phyloP scores from a whole-genome alignment of 2,888 invertebrate species.

The Apodemia duryi region DNA sequence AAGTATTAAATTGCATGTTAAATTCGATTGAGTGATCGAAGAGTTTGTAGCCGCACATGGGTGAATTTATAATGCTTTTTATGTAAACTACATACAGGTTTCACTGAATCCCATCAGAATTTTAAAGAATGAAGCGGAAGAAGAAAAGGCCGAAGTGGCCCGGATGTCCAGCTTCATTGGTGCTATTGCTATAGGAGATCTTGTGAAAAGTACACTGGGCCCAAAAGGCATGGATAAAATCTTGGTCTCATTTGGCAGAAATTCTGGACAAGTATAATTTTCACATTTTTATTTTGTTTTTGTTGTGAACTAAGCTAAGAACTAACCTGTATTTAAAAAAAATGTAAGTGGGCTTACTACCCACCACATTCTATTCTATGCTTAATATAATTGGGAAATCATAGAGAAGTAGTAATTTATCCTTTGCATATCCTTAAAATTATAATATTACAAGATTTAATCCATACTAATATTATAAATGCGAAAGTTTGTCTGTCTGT shows the following conservation, averaged over 20 bases:
- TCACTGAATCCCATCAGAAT: conserved; percentile 96
- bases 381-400: too few species aligned
- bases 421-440: too few species aligned
- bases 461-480: too few species aligned
- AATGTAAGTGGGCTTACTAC: too few species aligned
- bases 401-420: too few species aligned
- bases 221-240: conserved; percentile 99
- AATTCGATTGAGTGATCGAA: not conserved
- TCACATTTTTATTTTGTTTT: not conserved
- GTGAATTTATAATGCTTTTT: conserved; percentile 26
- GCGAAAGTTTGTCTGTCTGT: too few species aligned
- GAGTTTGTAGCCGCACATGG: conserved; percentile 27
- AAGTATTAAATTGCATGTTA: not conserved
- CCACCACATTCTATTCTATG: too few species aligned
- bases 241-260: conserved; percentile 88
- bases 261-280: conserved; percentile 81
- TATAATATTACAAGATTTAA: too few species aligned
- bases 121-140: conserved; percentile 96
- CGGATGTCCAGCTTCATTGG: conserved; percentile 98
- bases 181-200: conserved; percentile 98
- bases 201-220: conserved; percentile 98
- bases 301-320: not conserved
- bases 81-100: conserved; percentile 72
- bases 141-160: conserved; percentile 98
- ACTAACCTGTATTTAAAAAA: too few species aligned